phyloP scores from a whole-genome alignment of 2,113 vertebrate species.

The Excalfactoria chinensis region DNA sequence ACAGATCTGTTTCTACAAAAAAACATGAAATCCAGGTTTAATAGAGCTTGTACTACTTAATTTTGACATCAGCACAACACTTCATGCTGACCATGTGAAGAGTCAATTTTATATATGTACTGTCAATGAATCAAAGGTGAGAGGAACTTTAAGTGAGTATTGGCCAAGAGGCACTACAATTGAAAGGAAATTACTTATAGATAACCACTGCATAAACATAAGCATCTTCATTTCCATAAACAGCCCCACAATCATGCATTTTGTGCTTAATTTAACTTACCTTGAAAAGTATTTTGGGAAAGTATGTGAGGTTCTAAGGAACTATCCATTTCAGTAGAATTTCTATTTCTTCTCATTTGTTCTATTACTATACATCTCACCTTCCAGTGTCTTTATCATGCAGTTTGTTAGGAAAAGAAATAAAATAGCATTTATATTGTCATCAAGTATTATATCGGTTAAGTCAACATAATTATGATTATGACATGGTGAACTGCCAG shows the following conservation, averaged over 20 bases:
- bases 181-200: background rate
- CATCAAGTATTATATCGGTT: slow-evolving; percentile 49
- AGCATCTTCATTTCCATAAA: background rate
- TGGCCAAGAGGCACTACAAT: background rate
- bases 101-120: background rate
- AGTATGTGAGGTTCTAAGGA: background rate
- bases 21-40: background rate
- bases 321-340: background rate
- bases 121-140: background rate
- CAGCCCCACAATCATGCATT: background rate
- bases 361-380: background rate
- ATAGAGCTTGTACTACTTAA: background rate
- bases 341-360: background rate
- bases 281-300: background rate
- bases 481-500: slow-evolving; percentile 51
- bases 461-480: slow-evolving; percentile 68
- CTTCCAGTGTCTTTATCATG: background rate
- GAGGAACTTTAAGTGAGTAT: background rate
- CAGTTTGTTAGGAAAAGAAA: slow-evolving; percentile 36
- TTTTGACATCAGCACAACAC: background rate
- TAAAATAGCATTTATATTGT: slow-evolving; percentile 48
- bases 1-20: background rate
- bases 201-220: background rate
- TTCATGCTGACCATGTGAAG: background rate
- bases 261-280: background rate